A percentile compares a stretch with the other conserved stretches of the same genome.
Conservation (phyloP, 1,140 invertebrate species). For the Anoplolepis gracilipes region DNA sequence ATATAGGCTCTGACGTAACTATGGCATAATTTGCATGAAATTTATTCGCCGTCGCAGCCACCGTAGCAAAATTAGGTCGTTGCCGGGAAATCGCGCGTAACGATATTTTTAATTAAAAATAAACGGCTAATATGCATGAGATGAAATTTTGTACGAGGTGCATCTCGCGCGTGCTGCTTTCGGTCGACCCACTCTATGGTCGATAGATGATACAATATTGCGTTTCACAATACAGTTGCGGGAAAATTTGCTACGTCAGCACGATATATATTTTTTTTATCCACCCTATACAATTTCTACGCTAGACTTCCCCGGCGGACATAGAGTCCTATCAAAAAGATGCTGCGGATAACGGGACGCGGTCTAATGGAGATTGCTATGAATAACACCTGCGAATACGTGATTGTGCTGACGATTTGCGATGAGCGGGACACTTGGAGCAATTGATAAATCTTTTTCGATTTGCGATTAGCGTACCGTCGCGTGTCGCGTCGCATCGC, state of each 20-base stretch:
- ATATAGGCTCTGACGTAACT: slow-evolving; percentile 40
- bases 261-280: slow-evolving; percentile 9
- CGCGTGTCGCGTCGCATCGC: too few species aligned
- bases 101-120: slow-evolving; percentile 57
- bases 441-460: slow-evolving; percentile 37
- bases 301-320: not conserved
- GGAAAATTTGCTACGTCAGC: slow-evolving; percentile 8
- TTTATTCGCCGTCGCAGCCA: not conserved
- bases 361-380: slow-evolving; percentile 14
- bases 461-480: slow-evolving; percentile 60
- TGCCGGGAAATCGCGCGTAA: slow-evolving; percentile 13
- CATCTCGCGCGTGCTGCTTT: not conserved
- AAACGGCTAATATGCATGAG: slow-evolving; percentile 41
- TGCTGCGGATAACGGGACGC: not conserved
- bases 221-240: too few species aligned
- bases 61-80: slow-evolving; percentile 14
- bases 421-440: not conserved
- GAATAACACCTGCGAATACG: not conserved
- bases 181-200: too few species aligned
- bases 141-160: slow-evolving; percentile 24
- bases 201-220: slow-evolving; percentile 1
- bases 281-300: not conserved
- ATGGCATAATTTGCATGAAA: slow-evolving; percentile 41
- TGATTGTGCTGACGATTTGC: slow-evolving; percentile 11
- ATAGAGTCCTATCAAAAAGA: slow-evolving; percentile 36